Percentiles rank a stretch among this genome's conserved stretches.
These are phyloP conservation scores for Chromobotia macracanthus DNA, from an alignment of 2,797 vertebrate genomes.

Conservation along the genomic window DNA sequence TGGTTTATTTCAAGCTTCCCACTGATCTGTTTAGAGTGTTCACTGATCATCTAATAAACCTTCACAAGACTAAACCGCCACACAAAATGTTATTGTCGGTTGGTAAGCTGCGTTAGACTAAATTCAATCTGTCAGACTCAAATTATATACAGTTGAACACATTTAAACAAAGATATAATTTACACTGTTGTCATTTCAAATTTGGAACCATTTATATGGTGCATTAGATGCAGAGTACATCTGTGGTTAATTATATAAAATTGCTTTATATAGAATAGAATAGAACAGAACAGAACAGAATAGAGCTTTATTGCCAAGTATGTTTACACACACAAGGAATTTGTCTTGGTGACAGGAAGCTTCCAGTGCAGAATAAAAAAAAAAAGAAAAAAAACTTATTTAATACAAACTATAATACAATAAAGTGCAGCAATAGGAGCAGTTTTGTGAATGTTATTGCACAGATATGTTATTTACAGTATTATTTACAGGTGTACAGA, in stretches of 20 bases:
- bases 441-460: too few species aligned
- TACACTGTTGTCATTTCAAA: conserved; percentile 7
- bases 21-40: not conserved
- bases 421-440: too few species aligned
- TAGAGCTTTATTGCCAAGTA: too few species aligned
- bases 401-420: too few species aligned
- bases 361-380: too few species aligned
- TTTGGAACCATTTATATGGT: conserved; percentile 12
- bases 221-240: not conserved
- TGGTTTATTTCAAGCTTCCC: not conserved
- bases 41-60: not conserved
- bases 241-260: not conserved
- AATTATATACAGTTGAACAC: not conserved
- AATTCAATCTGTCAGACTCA: not conserved
- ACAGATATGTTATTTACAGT: too few species aligned
- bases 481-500: too few species aligned
- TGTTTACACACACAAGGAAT: too few species aligned
- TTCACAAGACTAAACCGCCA: not conserved
- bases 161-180: not conserved
- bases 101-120: not conserved
- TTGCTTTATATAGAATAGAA: not conserved
- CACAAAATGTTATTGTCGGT: conserved; percentile 3
- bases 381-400: too few species aligned
- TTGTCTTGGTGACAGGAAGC: too few species aligned
- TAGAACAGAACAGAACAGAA: too few species aligned